These are phyloP conservation scores for Platycercus adscitus DNA, from an alignment of 2,113 vertebrate species.

Conservation along the genomic window DNA sequence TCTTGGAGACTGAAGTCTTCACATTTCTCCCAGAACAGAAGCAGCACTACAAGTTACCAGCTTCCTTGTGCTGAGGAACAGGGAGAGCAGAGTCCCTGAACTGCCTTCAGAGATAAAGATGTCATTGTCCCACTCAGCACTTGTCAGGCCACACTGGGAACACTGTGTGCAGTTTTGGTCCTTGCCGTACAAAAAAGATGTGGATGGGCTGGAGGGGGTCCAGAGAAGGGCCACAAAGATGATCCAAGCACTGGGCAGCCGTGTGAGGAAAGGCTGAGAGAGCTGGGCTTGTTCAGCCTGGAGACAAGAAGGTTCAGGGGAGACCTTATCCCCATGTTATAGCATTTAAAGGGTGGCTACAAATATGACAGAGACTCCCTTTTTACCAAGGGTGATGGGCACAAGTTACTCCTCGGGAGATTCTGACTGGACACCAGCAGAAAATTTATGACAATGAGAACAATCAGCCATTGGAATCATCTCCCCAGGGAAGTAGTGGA, in stretches of 20 bases:
- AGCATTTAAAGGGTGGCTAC: background rate
- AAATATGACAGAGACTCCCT: background rate
- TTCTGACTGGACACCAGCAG: background rate
- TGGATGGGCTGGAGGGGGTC: background rate
- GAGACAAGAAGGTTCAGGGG: background rate
- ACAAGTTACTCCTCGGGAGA: background rate
- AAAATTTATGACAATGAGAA: background rate
- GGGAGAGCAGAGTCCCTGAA: background rate
- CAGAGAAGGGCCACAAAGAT: background rate
- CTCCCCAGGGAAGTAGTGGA: background rate
- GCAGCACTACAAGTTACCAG: background rate
- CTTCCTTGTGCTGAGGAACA: fast-evolving
- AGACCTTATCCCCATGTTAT: background rate
- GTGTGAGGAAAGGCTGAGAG: background rate
- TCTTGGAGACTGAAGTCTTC: background rate
- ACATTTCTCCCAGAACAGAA: background rate
- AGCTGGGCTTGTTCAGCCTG: background rate
- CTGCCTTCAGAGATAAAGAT: background rate
- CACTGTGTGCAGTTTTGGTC: background rate
- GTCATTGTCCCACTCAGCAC: background rate
- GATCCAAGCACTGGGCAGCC: background rate
- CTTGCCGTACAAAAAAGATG: background rate
- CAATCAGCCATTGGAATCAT: background rate
- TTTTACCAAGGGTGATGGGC: background rate
- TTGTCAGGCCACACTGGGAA: background rate